Percentiles rank a stretch among this genome's conserved stretches.
Conservation (phyloP, 2,888 invertebrate genomes). For the Leptinotarsa haldemani region DNA sequence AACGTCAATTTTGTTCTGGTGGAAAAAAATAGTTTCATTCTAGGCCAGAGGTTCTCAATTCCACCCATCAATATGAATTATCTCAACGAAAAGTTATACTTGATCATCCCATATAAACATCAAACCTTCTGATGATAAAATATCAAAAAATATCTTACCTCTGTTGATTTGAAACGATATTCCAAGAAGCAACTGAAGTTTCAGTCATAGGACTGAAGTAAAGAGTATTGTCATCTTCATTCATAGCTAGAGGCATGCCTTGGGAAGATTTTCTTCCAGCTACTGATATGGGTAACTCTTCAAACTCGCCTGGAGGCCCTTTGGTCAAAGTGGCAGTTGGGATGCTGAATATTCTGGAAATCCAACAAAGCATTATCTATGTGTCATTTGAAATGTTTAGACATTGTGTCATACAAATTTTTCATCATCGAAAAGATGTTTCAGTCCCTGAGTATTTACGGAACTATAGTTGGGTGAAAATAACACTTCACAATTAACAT, state of each 20-base stretch:
- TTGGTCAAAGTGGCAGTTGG: constrained; percentile 79
- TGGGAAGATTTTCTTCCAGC: constrained; percentile 88
- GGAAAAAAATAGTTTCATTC: too few relatives aligned
- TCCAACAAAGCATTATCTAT: neutral
- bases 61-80: too few relatives aligned
- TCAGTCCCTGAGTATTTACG: too few relatives aligned
- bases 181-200: constrained; percentile 85
- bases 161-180: constrained; percentile 78
- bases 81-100: too few relatives aligned
- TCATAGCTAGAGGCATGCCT: constrained; percentile 79
- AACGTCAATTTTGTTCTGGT: too few relatives aligned
- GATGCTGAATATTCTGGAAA: constrained; percentile 78
- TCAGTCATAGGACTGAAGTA: constrained; percentile 83
- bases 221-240: constrained; percentile 78
- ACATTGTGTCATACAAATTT: too few relatives aligned
- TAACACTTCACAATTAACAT: too few relatives aligned
- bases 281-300: constrained; percentile 79
- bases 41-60: too few relatives aligned
- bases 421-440: too few relatives aligned
- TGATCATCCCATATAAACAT: too few relatives aligned
- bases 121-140: neutral
- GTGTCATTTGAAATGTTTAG: neutral
- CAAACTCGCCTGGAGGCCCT: constrained; percentile 78
- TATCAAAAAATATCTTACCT: constrained; percentile 66
- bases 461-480: too few relatives aligned